Evolutionary conservation across 2,113 vertebrate species (phyloP), one percentile per base, ranked within the genome.

Genomic region (Siphamia tubifer): DNA sequence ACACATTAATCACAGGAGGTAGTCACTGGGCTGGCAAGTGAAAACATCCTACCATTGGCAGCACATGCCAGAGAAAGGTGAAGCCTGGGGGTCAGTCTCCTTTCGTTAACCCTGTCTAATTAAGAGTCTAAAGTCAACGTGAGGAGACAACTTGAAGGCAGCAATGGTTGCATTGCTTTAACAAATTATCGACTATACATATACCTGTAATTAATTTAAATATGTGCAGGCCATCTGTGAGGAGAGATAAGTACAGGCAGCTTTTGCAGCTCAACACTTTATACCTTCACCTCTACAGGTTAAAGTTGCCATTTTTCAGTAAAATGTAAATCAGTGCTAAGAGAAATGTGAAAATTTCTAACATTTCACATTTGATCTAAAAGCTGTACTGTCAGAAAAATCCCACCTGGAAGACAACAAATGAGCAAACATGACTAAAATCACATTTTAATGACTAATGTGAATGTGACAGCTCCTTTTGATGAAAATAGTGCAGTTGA

Each of bases 1-100:
- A 78, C 84, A 83, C 90, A 94, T 91, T 91, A 91, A 90, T 92
- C 92, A 91, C 80, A 78, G 58, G 68, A 64, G 68, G 51, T 57
- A 68, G 72, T 44, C 55, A 69, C 65, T 71, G 49, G 64, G 66
- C 72, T 76, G 84, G 63, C 48, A 8, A 68, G 32, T 81, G 47
- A 87, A 74, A 81, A 68, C 76, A 69, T 84, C 84, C 71, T 81
- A 81, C 49, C 75, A 76, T 54, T 36, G 42, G 39, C 52, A 66
- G 58, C 67, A 65, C 44, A 70, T 68, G 39, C 40, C 31, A 48
- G 78, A 86, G 20, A 67, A 54, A 61, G 58, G 70, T 63, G 4
- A 68, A 42, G 35, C 48, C 61, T 52, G 53, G 65, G 30, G 68
- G 81, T 82, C 74, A n/a, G 65, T 67, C 45, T 71, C 44, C 88